A percentile compares a stretch with the other conserved stretches of the same genome.
phyloP scores from a whole-genome alignment of 2,888 invertebrate genomes.

The Ariolimax columbianus region DNA sequence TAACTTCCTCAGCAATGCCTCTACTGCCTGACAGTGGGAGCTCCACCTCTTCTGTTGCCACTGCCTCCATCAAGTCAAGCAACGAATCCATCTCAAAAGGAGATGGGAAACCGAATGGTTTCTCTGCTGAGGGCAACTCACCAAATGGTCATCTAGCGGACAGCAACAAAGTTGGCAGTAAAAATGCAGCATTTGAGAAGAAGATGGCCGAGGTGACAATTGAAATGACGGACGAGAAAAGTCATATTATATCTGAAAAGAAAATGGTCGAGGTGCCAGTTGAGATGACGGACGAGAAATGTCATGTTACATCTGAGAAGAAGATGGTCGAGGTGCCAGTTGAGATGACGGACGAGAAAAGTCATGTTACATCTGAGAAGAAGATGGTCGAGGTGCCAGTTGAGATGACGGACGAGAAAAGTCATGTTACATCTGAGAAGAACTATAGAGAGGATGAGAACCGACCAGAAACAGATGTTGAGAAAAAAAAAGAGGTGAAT shows the following conservation, averaged over 20 bases:
- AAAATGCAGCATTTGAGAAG: conserved; percentile 14
- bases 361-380: conserved; percentile 18
- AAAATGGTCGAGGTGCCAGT: conserved; percentile 35
- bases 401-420: conserved; percentile 42
- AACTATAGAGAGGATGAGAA: background rate
- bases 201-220: conserved; percentile 36
- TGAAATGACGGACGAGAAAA: conserved; percentile 42
- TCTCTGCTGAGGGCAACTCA: conserved; percentile 3
- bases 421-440: conserved; percentile 22
- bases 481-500: background rate
- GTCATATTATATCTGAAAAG: conserved; percentile 21
- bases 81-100: conserved; percentile 52
- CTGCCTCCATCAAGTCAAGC: conserved; percentile 46
- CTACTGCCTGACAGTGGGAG: conserved; percentile 55
- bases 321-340: conserved; percentile 35
- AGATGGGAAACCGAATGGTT: conserved; percentile 26
- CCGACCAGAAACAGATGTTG: background rate
- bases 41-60: conserved; percentile 43
- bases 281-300: conserved; percentile 41
- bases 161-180: conserved; percentile 42
- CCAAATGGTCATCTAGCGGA: background rate
- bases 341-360: conserved; percentile 42
- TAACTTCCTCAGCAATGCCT: conserved; percentile 56
- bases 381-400: conserved; percentile 35
- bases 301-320: conserved; percentile 18